Conservation (phyloP, 2,888 invertebrate genomes). For the Sinelater perroti region DNA sequence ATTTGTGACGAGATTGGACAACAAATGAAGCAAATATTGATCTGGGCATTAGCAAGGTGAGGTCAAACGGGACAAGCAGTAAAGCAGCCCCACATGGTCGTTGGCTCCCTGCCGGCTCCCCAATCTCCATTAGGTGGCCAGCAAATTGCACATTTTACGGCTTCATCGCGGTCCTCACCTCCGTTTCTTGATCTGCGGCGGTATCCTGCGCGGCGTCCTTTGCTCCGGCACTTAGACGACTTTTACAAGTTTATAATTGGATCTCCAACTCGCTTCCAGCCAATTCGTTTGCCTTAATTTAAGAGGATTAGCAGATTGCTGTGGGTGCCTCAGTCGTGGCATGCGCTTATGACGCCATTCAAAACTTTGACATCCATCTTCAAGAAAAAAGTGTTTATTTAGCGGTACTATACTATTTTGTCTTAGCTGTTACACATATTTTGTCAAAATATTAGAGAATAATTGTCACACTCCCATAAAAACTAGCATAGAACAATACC, state of each 20-base stretch:
- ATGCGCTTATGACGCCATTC: background rate
- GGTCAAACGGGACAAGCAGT: slow-evolving; percentile 35
- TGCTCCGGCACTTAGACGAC: slow-evolving; percentile 21
- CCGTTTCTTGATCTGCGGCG: slow-evolving; percentile 34
- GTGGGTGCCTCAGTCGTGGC: slow-evolving; percentile 2
- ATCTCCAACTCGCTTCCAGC: slow-evolving; percentile 18
- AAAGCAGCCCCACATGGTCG: slow-evolving; percentile 39
- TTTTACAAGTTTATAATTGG: slow-evolving; percentile 29
- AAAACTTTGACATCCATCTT: background rate
- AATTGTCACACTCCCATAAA: no score
- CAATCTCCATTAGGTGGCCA: slow-evolving; percentile 53
- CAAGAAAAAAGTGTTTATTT: background rate
- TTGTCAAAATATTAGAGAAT: no score
- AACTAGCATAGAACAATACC: no score
- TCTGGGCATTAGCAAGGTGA: slow-evolving; percentile 34
- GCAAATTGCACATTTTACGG: slow-evolving; percentile 54
- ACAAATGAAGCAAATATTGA: slow-evolving; percentile 36
- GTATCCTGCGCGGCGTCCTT: slow-evolving; percentile 17
- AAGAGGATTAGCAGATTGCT: slow-evolving; percentile 15
- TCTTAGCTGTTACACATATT: no score
- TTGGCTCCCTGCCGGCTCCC: slow-evolving; percentile 46
- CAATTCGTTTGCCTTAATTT: slow-evolving; percentile 16
- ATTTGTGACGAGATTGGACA: slow-evolving; percentile 31
- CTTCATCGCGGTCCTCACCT: slow-evolving; percentile 50
- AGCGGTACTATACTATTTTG: no score